phyloP scores from a whole-genome alignment of 2,113 vertebrate species.

The Arvicanthis niloticus region DNA sequence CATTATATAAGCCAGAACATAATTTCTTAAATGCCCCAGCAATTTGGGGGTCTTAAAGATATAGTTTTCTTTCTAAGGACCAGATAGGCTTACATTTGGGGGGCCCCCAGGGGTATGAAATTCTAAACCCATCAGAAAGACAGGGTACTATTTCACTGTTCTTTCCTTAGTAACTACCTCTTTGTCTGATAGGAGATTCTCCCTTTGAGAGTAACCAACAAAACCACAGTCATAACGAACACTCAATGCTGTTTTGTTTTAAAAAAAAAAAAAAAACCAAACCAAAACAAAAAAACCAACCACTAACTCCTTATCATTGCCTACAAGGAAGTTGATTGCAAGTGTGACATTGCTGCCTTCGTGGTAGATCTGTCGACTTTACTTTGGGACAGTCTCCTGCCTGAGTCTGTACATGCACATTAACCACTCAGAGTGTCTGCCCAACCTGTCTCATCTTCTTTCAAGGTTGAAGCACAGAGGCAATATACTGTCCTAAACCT shows the following conservation, averaged over 20 bases:
- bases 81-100: constrained; percentile 13
- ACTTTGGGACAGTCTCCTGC: neutral
- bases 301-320: neutral
- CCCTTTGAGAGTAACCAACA: neutral
- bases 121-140: constrained; percentile 7
- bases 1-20: neutral
- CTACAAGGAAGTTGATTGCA: neutral
- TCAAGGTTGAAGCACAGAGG: neutral
- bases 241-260: neutral
- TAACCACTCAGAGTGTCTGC: neutral
- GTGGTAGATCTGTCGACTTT: no score
- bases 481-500: neutral
- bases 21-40: neutral
- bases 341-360: neutral
- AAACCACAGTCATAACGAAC: neutral
- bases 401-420: neutral
- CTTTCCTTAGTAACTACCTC: neutral
- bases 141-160: neutral
- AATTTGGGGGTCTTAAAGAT: neutral
- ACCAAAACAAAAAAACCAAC: no score
- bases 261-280: neutral
- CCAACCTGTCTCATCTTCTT: neutral
- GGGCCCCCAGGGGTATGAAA: neutral
- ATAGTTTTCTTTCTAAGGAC: neutral
- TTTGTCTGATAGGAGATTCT: neutral